Conservation (phyloP, 2,888 invertebrate species). For the Drosophila nr. fundita region DNA sequence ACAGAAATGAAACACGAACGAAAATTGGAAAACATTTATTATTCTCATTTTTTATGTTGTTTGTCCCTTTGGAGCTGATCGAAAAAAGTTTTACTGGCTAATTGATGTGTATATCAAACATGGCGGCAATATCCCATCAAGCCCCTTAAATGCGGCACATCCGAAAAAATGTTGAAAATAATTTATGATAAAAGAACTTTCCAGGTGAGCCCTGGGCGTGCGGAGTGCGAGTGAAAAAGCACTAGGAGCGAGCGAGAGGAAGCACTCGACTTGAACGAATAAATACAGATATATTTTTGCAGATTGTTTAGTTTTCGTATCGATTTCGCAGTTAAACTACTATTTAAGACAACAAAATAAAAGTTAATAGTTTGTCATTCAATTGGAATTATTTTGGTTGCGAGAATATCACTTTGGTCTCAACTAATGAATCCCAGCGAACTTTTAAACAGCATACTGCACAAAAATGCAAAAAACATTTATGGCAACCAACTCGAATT, state of each 20-base stretch:
- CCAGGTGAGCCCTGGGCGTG: background rate
- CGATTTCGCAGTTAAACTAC: background rate
- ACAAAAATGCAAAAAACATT: background rate
- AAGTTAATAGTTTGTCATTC: background rate
- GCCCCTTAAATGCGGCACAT: slow-evolving; percentile 14
- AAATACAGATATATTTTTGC: background rate
- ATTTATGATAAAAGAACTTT: background rate
- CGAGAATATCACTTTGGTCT: background rate
- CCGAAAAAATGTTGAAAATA: background rate
- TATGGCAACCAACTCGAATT: background rate
- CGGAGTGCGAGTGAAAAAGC: background rate
- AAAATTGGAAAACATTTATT: slow-evolving; percentile 58
- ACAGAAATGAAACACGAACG: slow-evolving; percentile 11
- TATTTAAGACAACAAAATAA: background rate
- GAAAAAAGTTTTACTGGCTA: slow-evolving; percentile 71
- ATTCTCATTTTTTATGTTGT: slow-evolving; percentile 69
- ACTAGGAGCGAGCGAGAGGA: background rate
- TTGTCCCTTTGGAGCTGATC: slow-evolving; percentile 54
- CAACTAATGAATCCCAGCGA: background rate
- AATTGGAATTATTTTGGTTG: background rate
- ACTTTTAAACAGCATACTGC: background rate
- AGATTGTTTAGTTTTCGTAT: too few relatives aligned
- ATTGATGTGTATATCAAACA: slow-evolving; percentile 69
- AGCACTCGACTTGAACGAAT: background rate
- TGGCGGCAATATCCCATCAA: slow-evolving; percentile 27